Evolutionary conservation across 2,888 invertebrate genomes (phyloP), one percentile per base, ranked within the genome.

Genomic region (Hoplodrina ambigua): DNA sequence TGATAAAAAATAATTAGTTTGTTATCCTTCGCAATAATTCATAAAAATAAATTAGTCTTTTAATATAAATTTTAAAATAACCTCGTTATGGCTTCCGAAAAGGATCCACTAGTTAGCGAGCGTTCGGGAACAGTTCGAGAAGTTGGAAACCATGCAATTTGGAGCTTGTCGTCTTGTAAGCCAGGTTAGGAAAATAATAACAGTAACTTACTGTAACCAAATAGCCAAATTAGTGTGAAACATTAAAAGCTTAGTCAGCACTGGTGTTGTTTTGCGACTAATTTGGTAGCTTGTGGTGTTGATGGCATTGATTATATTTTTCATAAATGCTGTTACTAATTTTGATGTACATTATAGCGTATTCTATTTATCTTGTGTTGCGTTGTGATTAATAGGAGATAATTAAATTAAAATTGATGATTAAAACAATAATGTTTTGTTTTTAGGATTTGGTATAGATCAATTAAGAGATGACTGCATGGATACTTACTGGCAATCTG

Each of bases 401-500:
- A 56, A 57, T 41, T 0, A 1, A 13, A 11, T 49, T 46, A 11
- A 44, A 49, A 57, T 50, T 62, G n/a, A 1, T 25, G 5, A 25
- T 46, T 2, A 11, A 13, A 13, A 41, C 13, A 13, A 46, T 25
- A 13, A 46, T 25, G 7, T 72, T 68, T 70, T 70, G 57, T 89
- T 90, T 85, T 90, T 85, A 98, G 99, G 99, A 56, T 99, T 99
- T 96, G 99, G 99, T 4, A 99, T 99, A 6, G 99, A 99, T 89
- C 99, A 99, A 89, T 93, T 99, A 54, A 96, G 99, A 79, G 99
- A 99, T 92, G 98, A 99, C 89, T 98, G 98, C 78, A 98, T 98
- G 93, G 99, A 99, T 84, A 99, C 99, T 4, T 99, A 99, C 92
- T 99, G 99, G 99, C 99, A 99, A 92, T 99, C 99, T 0, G 99